A percentile compares a stretch with the other conserved stretches of the same genome.
These are phyloP conservation scores for Romanogobio albipinnatus DNA, from an alignment of 2,113 vertebrate species.

Conservation along the genomic window DNA sequence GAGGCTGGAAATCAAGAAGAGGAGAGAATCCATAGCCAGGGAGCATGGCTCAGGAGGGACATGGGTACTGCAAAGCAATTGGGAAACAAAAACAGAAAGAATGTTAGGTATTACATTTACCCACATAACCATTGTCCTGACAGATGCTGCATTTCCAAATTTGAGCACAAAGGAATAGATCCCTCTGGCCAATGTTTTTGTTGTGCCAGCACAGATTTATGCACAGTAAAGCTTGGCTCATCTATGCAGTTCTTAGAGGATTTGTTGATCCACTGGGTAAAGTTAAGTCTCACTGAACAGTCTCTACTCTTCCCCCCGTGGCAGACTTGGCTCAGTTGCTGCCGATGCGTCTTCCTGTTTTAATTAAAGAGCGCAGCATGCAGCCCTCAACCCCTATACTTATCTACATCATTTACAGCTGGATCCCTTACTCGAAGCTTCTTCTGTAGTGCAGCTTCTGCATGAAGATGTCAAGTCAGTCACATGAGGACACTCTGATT, in stretches of 20 bases:
- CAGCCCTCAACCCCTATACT: conserved; percentile 72
- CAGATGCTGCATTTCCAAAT: neutral
- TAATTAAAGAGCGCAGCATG: conserved; percentile 75
- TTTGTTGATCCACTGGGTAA: conserved; percentile 38
- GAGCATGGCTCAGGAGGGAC: conserved; percentile 73
- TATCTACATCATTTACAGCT: conserved; percentile 62
- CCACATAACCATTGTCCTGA: neutral
- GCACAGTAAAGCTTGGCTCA: conserved; percentile 9
- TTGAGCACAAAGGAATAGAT: neutral
- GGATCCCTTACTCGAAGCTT: conserved; percentile 42
- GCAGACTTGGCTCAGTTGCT: conserved; percentile 63
- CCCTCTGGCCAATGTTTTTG: conserved; percentile 11
- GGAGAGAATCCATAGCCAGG: conserved; percentile 84
- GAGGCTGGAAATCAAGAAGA: conserved; percentile 82
- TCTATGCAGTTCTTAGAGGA: conserved; percentile 30
- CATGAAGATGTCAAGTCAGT: conserved; percentile 6
- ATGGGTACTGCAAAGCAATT: conserved; percentile 66
- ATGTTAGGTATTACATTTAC: neutral
- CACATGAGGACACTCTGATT: conserved; percentile 17
- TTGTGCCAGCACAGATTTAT: conserved; percentile 25
- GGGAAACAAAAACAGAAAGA: neutral
- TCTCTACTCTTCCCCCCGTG: conserved; percentile 49
- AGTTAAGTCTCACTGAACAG: conserved; percentile 39
- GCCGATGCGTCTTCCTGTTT: conserved; percentile 73
- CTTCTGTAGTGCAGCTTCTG: neutral